Percentiles rank a stretch among this genome's conserved stretches.
phyloP scores from a whole-genome alignment of 2,888 invertebrate species.

The Notodromas monacha region DNA sequence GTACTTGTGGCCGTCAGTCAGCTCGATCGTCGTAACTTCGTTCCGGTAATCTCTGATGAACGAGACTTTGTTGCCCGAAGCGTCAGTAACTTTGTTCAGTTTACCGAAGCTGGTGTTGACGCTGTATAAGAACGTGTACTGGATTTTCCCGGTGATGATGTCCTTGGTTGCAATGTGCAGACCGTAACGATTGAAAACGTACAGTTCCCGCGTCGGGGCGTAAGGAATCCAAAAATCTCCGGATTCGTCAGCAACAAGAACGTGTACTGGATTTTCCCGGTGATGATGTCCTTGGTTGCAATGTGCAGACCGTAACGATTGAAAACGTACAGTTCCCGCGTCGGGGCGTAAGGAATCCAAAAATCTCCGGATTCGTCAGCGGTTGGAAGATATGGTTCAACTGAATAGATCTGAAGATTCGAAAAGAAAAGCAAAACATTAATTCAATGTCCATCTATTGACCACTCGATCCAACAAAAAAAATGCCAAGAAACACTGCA shows the following conservation, averaged over 20 bases:
- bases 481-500: too few species aligned
- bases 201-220: conserved; percentile 75
- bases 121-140: conserved; percentile 76
- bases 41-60: conserved; percentile 67
- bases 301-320: conserved; percentile 81
- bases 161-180: conserved; percentile 77
- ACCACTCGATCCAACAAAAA: too few species aligned
- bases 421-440: too few species aligned
- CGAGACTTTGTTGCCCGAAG: conserved; percentile 67
- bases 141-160: conserved; percentile 70
- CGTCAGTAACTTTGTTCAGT: conserved; percentile 39
- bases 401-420: too few species aligned
- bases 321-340: conserved; percentile 73
- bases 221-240: conserved; percentile 77
- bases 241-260: conserved; percentile 17
- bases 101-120: conserved; percentile 85
- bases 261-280: conserved; percentile 47
- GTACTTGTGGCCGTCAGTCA: conserved; percentile 7
- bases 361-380: conserved; percentile 32
- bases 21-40: conserved; percentile 54
- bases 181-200: conserved; percentile 69
- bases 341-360: conserved; percentile 74
- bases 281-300: conserved; percentile 70
- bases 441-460: too few species aligned
- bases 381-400: too few species aligned